Base-by-base conservation (phyloP, 2,113 vertebrate genomes). In the Scatophagus argus region DNA sequence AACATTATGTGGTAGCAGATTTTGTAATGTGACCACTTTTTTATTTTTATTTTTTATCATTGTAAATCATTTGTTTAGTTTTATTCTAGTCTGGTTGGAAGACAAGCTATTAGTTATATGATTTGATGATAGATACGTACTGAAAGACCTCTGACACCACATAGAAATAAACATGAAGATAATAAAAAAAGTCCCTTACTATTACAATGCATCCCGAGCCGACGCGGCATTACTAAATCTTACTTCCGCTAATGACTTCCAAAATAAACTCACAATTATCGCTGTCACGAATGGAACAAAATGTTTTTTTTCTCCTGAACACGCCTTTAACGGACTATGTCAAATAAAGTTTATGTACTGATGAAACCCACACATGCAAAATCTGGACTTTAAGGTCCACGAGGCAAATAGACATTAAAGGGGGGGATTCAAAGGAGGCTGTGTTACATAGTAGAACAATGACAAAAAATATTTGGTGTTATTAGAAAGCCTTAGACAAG, bases 181-280 rank as follows among this genome's bases (percentile, higher is more conserved):
- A 3, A 44, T 14, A 3, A 25, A 55, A 60, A 17, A 43, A 4
- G 23, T n/a, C 17, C 65, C 5, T 21, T 27, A 23, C 17, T 7
- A 7, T 29, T 39, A 67, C 49, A 56, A 49, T 52, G 44, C 62
- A 69, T 72, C 52, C 56, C 2, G 19, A 6, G n/a, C 10, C 74
- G 0, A 16, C 9, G 19, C 5, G 1, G 0, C 29, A 19, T 7
- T 0, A 27, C 2, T 4, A 21, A 2, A 12, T 2, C 0, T 0
- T 0, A 51, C 29, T 62, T 80, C 84, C 62, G 44, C n/a, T 2
- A 6, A 0, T 0, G 8, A 9, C 19, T 78, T 86, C 76, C 83
- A 89, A 76, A 86, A 79, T 86, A 84, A 75, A 60, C 1, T 6
- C 5, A 43, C 21, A 14, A 17, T 46, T 1, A 4, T 2, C 1